Evolutionary conservation across 2,797 vertebrate species (phyloP).

Genomic region (Choloepus didactylus): DNA sequence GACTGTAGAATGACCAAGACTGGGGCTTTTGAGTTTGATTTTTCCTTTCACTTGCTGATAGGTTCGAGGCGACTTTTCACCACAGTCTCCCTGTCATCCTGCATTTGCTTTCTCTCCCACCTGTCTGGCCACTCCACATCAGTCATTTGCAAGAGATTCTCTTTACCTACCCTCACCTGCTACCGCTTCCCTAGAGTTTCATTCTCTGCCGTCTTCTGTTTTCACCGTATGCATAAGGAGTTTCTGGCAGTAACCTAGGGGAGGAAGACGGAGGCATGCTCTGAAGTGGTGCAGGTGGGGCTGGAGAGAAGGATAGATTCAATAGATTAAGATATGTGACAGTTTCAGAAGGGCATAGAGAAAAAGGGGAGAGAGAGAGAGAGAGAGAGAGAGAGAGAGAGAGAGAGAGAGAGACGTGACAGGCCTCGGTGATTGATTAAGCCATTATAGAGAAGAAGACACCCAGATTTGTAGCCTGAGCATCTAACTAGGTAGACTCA

Average conservation of each 20-base stretch:
- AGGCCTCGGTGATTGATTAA: background rate
- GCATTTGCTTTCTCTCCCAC: background rate
- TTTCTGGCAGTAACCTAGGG: background rate
- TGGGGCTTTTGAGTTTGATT: background rate
- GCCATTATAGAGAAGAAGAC: background rate
- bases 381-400: too few species aligned
- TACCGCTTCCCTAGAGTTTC: background rate
- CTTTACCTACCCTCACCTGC: background rate
- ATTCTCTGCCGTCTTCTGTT: background rate
- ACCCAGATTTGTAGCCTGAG: background rate
- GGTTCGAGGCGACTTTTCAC: background rate
- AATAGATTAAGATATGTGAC: background rate
- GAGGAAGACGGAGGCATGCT: background rate
- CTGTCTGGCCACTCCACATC: background rate
- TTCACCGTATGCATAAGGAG: too few species aligned
- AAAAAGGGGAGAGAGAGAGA: too few species aligned
- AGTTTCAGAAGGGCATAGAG: too few species aligned
- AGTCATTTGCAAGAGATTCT: background rate
- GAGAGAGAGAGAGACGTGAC: too few species aligned
- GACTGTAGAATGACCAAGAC: background rate
- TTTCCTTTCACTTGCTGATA: constrained; percentile 25
- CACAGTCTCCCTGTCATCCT: fast-evolving
- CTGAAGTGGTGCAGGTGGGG: background rate
- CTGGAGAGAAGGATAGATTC: background rate
- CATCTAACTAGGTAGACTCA: background rate